A percentile compares a stretch with the other conserved stretches of the same genome.
phyloP scores from a whole-genome alignment of 2,888 invertebrate genomes.

The Fragum whitleyi region DNA sequence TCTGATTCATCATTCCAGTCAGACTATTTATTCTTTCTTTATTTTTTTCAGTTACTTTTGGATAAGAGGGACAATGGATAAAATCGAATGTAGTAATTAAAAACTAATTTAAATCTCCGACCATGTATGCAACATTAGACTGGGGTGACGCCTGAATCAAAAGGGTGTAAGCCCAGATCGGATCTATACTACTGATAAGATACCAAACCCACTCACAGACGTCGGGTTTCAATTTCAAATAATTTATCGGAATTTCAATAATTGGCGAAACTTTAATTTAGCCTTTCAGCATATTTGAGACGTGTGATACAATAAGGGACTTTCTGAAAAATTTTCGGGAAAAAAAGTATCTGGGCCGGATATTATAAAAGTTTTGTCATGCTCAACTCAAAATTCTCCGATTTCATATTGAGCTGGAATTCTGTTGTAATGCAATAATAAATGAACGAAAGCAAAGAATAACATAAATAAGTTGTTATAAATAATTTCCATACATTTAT shows the following conservation, averaged over 20 bases:
- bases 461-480: no score
- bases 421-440: no score
- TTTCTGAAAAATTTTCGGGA: no score
- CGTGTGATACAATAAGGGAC: no score
- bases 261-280: neutral
- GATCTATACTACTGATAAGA: conserved; percentile 1
- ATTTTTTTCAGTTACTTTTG: neutral
- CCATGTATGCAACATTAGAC: conserved; percentile 20
- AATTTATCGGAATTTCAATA: neutral
- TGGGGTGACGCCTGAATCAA: neutral
- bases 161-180: conserved; percentile 14
- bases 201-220: neutral
- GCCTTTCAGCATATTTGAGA: no score
- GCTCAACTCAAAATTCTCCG: no score
- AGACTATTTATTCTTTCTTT: no score
- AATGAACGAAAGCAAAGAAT: no score
- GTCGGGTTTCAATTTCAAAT: neutral
- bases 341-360: no score
- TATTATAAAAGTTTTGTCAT: no score
- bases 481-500: no score
- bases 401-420: no score
- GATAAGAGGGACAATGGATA: neutral
- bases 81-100: conserved; percentile 9
- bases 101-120: conserved; percentile 15
- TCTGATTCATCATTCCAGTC: neutral